Base-by-base conservation (phyloP, 1,140 invertebrate genomes). In the Leptestheria dahalacensis region DNA sequence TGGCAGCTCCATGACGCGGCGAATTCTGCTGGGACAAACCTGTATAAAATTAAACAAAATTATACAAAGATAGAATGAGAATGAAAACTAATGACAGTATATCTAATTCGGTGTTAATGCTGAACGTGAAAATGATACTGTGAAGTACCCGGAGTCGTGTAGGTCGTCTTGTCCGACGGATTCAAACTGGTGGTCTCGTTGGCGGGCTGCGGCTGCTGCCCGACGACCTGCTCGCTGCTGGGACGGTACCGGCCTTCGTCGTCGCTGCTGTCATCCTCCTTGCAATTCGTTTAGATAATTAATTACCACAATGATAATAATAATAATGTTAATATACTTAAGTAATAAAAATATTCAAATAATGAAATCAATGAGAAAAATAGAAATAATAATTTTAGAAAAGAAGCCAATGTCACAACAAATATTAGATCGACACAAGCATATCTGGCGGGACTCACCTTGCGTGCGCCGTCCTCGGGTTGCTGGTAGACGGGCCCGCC, bases 151-250 rank as follows among this genome's bases (percentile, higher is more conserved):
- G 67, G 66, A 46, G 67, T 68, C 57, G 26, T 29, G 33, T 67
- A 67, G n/a, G 64, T 65, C 18, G 68, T 53, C 52, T 68, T 66
- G 24, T 68, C 66, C 4, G 59, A 54, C 41, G 66, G 59, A 57
- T 74, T 76, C 53, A 76, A 66, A 60, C 66, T 71, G 24, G 75
- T 75, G 50, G 66, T 74, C 63, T 76, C 75, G 47, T 70, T 71
- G 55, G 69, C 65, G 20, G 26, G n/a, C 50, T 28, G 3, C 11
- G 53, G 26, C 33, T 55, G 26, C 21, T 26, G 53, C 11, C 21
- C 26, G 21, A 55, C 53, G 18, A 33, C 21, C 21, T 21, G 26
- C 50, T 23, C 21, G 12, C 28, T 26, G 25, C 20, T 52, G 1
- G 18, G n/a, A 23, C 24, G 12, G 15, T 23, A 25, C 18, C 11